phyloP scores from a whole-genome alignment of 1,140 invertebrate genomes.

The Periplaneta americana region DNA sequence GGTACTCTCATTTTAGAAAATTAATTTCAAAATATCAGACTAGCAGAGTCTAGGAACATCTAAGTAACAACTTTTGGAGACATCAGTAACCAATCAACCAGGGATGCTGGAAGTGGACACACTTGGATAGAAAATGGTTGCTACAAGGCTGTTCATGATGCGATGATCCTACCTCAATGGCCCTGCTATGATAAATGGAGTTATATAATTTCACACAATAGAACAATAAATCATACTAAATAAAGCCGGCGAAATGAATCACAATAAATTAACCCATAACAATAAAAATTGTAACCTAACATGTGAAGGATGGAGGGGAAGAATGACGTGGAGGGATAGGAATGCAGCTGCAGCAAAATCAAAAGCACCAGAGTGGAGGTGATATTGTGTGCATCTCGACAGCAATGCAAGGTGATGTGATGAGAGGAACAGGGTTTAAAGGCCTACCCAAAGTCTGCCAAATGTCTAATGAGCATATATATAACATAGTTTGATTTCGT shows the following conservation, averaged over 20 bases:
- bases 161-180: neutral
- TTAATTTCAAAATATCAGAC: no score
- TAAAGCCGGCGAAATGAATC: neutral
- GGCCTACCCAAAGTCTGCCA: neutral
- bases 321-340: neutral
- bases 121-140: neutral
- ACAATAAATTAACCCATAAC: neutral
- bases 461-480: no score
- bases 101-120: no score
- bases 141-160: neutral
- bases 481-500: no score
- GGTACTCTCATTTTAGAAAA: no score
- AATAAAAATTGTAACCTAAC: neutral
- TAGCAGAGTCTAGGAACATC: no score
- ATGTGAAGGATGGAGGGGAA: neutral
- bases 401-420: neutral
- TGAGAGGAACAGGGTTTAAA: neutral
- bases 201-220: neutral
- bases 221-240: neutral
- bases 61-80: no score
- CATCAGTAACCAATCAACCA: no score
- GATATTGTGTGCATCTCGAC: neutral
- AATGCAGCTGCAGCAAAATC: neutral
- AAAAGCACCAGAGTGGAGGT: neutral
- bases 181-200: neutral